Evolutionary conservation across 2,113 vertebrate species (phyloP).

Genomic region (Puffinus mauretanicus): DNA sequence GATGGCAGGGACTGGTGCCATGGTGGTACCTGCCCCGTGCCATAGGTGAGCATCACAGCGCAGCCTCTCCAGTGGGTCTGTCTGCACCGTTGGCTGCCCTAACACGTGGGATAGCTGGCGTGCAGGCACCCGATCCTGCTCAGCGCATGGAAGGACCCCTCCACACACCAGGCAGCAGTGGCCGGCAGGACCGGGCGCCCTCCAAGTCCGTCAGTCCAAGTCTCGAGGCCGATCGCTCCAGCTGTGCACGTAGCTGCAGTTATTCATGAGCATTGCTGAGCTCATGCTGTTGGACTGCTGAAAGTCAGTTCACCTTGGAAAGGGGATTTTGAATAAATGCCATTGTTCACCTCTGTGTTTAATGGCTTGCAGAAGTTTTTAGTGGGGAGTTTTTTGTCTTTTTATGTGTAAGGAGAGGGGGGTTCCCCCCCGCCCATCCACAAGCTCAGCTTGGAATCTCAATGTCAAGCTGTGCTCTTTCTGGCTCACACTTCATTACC

Average conservation of each 20-base stretch:
- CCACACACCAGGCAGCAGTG: not conserved
- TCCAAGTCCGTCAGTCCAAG: not conserved
- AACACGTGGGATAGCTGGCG: accelerated
- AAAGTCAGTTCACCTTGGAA: not conserved
- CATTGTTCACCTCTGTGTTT: not conserved
- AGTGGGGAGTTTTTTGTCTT: not conserved
- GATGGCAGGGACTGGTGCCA: not conserved
- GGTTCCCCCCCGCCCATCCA: not conserved
- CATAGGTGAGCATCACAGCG: not conserved
- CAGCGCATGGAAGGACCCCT: not conserved
- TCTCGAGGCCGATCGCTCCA: accelerated
- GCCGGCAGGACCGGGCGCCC: not conserved
- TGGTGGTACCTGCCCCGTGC: not conserved
- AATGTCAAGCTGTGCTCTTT: not conserved
- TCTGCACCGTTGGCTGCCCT: accelerated
- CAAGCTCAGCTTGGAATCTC: not conserved
- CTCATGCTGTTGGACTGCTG: not conserved
- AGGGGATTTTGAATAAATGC: not conserved
- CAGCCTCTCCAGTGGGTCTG: not conserved
- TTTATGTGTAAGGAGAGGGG: not conserved
- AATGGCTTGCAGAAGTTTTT: not conserved
- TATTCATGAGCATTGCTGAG: not conserved
- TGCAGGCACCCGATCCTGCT: not conserved
- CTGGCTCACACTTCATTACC: not conserved
- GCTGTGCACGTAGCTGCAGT: not conserved